Base-by-base conservation (phyloP, 2,797 vertebrate species). In the Enteromius radiatus region DNA sequence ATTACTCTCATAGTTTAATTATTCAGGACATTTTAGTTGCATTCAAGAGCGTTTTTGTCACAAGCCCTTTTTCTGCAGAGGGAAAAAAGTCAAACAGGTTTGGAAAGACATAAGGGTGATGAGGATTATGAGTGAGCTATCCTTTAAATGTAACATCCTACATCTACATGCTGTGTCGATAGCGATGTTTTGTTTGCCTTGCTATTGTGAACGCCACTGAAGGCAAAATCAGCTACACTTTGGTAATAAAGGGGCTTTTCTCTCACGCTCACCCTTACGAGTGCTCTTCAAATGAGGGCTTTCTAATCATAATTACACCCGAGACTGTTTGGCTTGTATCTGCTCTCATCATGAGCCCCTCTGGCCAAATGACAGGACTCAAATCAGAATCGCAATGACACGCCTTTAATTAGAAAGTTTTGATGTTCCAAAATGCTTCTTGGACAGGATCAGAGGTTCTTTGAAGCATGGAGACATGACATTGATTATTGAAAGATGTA, bases 401-500 rank as follows among this genome's bases (percentile, higher is more conserved):
- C 83, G 76, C 78, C 82, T 88, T 90, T 93, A 92, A 94, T 92
- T 92, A 88, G 86, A 92, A 93, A 91, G 89, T 89, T 89, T 85
- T 78, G 86, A 64, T 61, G 76, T 77, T 81, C 85, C 90, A 84
- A 87, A 86, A 89, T 88, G 79, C 86, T 89, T 86, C 81, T 88
- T 89, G 83, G 84, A 89, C 78, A 80, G 87, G 87, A 73, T 80
- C 75, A 73, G 6, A 26, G 75, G 78, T 87, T 81, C 89, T 93
- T 91, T 92, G 91, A 93, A 91, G 89, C 83, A 85, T 10, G 33
- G 19, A 47, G 82, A 86, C 84, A 80, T 88, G 86, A 89, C 91
- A 86, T 82, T 56, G 80, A 90, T 87, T 89, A 87, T 85, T 64
- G 70, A 87, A 88, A 86, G 85, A 86, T 82, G 84, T 84, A 82